Conservation (phyloP, 2,113 vertebrate species). For the Gobiocypris rarus region DNA sequence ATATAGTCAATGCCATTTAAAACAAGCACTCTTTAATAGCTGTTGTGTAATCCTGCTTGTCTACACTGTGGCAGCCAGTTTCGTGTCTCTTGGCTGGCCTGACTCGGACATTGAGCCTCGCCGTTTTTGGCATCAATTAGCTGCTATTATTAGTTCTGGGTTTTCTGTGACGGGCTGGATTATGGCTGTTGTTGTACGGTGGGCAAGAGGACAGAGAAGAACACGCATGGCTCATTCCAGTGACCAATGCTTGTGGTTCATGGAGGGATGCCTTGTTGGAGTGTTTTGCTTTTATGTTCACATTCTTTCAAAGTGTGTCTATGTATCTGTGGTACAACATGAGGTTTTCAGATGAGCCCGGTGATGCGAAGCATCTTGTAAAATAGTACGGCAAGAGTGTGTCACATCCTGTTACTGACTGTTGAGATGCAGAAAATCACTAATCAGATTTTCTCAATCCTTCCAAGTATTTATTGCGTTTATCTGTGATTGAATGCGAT, state of each 20-base stretch:
- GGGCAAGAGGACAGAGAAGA: slow-evolving; percentile 10
- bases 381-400: slow-evolving; percentile 2
- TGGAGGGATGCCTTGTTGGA: neutral
- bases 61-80: slow-evolving; percentile 62
- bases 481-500: slow-evolving; percentile 10
- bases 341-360: slow-evolving; percentile 10
- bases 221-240: neutral
- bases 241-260: slow-evolving; percentile 15
- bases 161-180: slow-evolving; percentile 33
- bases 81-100: slow-evolving; percentile 63
- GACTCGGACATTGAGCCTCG: slow-evolving; percentile 42
- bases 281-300: neutral
- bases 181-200: neutral
- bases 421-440: neutral
- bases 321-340: neutral
- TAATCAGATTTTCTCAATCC: slow-evolving; percentile 14
- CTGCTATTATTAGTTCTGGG: slow-evolving; percentile 55
- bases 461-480: slow-evolving; percentile 17
- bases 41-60: slow-evolving; percentile 70
- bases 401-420: slow-evolving; percentile 30
- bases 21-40: slow-evolving; percentile 66
- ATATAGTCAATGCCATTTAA: slow-evolving; percentile 61
- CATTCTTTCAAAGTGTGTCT: slow-evolving; percentile 3
- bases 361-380: neutral
- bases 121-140: slow-evolving; percentile 48